phyloP scores from a whole-genome alignment of 2,888 invertebrate genomes.

The Pammene fasciana region DNA sequence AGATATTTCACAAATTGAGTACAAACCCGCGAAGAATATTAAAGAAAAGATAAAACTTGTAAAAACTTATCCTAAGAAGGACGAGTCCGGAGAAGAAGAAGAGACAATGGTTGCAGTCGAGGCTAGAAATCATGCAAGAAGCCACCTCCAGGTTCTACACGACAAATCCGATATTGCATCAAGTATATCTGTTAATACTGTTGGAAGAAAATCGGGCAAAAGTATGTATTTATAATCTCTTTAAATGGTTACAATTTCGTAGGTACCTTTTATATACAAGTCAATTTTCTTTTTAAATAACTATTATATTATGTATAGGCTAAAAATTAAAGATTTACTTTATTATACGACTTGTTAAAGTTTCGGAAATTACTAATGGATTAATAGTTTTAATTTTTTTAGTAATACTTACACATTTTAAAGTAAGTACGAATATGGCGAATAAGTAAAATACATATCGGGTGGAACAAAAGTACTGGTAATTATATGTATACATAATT shows the following conservation, averaged over 20 bases:
- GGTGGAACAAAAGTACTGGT: too few relatives aligned
- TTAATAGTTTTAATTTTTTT: too few relatives aligned
- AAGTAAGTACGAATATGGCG: too few relatives aligned
- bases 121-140: slow-evolving; percentile 77
- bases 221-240: slow-evolving; percentile 56
- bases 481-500: too few relatives aligned
- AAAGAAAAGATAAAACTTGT: slow-evolving; percentile 82
- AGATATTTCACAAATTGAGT: slow-evolving; percentile 63
- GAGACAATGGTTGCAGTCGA: slow-evolving; percentile 86
- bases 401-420: too few relatives aligned
- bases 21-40: slow-evolving; percentile 77
- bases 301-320: too few relatives aligned
- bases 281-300: too few relatives aligned
- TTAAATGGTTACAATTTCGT: neutral
- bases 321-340: too few relatives aligned
- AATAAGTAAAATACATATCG: too few relatives aligned
- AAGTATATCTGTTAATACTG: slow-evolving; percentile 84
- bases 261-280: too few relatives aligned
- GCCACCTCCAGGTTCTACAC: slow-evolving; percentile 62
- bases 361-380: too few relatives aligned
- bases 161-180: slow-evolving; percentile 81
- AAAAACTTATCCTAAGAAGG: slow-evolving; percentile 78
- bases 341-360: too few relatives aligned
- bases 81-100: slow-evolving; percentile 76
- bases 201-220: slow-evolving; percentile 77